A percentile compares a stretch with the other conserved stretches of the same genome.
These are phyloP conservation scores for Ylistrum balloti DNA, from an alignment of 1,140 invertebrate species.

Conservation along the genomic window DNA sequence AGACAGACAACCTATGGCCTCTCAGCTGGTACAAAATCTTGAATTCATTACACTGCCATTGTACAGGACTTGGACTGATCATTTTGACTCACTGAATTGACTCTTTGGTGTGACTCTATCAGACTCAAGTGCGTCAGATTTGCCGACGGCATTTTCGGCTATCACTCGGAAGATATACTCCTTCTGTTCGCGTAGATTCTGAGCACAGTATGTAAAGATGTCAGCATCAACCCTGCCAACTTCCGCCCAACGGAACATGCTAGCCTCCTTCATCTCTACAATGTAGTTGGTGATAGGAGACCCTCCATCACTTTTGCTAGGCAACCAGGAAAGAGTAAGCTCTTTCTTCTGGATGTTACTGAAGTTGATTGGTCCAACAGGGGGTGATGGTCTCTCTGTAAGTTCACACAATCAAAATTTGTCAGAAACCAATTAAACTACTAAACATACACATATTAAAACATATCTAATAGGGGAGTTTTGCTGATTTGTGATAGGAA, in stretches of 20 bases:
- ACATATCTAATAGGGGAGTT: no score
- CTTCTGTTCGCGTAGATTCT: slow-evolving; percentile 89
- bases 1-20: no score
- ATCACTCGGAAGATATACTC: slow-evolving; percentile 97
- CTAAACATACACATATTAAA: no score
- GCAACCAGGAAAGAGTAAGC: slow-evolving; percentile 94
- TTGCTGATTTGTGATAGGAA: no score
- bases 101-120: slow-evolving; percentile 89
- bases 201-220: slow-evolving; percentile 63
- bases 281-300: slow-evolving; percentile 97
- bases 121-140: slow-evolving; percentile 93
- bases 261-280: slow-evolving; percentile 88
- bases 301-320: slow-evolving; percentile 93
- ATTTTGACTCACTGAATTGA: slow-evolving; percentile 59
- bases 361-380: slow-evolving; percentile 84
- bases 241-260: slow-evolving; percentile 53
- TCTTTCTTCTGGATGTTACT: slow-evolving; percentile 94
- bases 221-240: slow-evolving; percentile 58
- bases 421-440: no score
- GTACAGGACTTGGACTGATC: not conserved
- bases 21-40: no score
- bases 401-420: not conserved
- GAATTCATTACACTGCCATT: no score
- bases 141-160: slow-evolving; percentile 97
- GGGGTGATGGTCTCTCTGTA: slow-evolving; percentile 30